Base-by-base conservation (phyloP, 2,797 vertebrate species). In the Gadopsis marmoratus region DNA sequence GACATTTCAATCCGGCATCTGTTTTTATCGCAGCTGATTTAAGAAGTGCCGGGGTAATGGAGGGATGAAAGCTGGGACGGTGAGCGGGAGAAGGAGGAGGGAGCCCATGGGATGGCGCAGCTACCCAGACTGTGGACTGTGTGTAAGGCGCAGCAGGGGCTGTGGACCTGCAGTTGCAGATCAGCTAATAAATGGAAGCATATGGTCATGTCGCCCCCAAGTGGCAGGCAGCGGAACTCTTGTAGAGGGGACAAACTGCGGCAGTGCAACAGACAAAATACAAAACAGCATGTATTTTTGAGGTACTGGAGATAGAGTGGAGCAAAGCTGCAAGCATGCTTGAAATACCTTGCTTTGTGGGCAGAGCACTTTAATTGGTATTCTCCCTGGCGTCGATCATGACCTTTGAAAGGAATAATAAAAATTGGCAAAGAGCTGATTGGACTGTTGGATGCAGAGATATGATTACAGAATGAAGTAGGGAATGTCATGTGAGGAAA, bases 1-100 rank as follows among this genome's bases (percentile, higher is more conserved):
- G 95, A 95, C 95, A 95, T 96, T 96, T 96, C 92, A 94, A 93
- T 95, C 92, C 82, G 73, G 90, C 92, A 92, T 95, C 93, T 94
- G 93, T 93, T 95, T 95, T 95, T 95, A 95, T 95, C 88, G 83
- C 74, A 68, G 91, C 90, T 94, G 95, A 95, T 95, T 95, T 95
- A 93, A 89, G 88, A 85, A 93, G 89, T 89, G 86, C n/a, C 60
- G 76, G 71, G 43, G 75, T 82, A 84, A 88, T 80, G 83, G 86
- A 70, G 79, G 83, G 66, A 72, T 77, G 70, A 77, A 82, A 60
- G 48, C 69, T 79, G 47, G 76, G 79, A 74, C 68, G 76, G 62
- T 59, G 61, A 71, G 53, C 63, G n/a, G 59, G 51, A 60, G 35
- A 21, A 75, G 61, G 56, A 60, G 76, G 79, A 55, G 68, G 60